Evolutionary conservation across 2,888 invertebrate species (phyloP).

Genomic region (Abrostola tripartita): DNA sequence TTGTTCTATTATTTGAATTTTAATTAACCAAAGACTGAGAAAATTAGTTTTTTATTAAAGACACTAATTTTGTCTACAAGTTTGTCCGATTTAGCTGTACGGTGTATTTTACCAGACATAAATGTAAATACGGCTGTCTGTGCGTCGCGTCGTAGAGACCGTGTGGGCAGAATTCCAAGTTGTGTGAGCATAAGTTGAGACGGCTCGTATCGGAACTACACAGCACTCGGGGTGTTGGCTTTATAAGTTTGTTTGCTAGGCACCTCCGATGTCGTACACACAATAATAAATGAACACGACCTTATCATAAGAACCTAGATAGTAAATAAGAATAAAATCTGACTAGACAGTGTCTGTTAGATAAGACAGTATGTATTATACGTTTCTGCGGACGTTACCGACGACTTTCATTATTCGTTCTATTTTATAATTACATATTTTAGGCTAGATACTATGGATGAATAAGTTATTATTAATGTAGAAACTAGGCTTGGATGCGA

Average conservation of each 20-base stretch:
- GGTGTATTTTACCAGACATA: conserved; percentile 46
- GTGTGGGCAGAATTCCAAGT: conserved; percentile 52
- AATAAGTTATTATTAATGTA: no score
- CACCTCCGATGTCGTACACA: conserved; percentile 16
- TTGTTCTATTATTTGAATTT: conserved; percentile 34
- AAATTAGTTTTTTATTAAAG: conserved; percentile 10
- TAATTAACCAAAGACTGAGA: conserved; percentile 37
- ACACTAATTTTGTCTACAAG: conserved; percentile 9
- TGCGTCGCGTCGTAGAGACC: conserved; percentile 10
- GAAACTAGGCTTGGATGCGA: no score
- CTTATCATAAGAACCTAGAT: background rate
- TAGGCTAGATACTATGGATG: no score
- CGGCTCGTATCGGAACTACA: conserved; percentile 30
- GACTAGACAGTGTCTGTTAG: background rate
- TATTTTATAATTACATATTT: no score
- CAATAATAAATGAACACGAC: conserved; percentile 12
- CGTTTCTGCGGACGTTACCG: no score
- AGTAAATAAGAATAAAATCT: background rate
- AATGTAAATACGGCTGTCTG: conserved; percentile 33
- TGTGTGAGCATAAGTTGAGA: conserved; percentile 34
- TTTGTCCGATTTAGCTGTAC: conserved; percentile 15
- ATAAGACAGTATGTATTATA: no score
- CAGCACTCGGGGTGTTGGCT: conserved; percentile 43
- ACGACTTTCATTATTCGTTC: no score
- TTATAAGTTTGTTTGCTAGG: conserved; percentile 39